Conservation (phyloP, 2,797 vertebrate genomes). For the Melanotaenia maccullochi region DNA sequence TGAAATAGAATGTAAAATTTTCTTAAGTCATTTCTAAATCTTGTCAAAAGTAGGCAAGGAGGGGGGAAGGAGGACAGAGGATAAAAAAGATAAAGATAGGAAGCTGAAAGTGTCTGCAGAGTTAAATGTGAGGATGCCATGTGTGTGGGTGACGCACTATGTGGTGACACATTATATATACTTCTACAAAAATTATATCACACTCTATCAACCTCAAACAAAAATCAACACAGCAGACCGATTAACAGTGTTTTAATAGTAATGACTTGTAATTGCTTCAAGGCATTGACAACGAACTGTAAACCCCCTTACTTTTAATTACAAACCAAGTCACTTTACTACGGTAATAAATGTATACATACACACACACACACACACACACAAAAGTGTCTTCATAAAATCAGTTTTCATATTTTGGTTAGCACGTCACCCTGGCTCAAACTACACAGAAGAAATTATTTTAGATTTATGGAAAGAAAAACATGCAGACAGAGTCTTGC, state of each 20-base stretch:
- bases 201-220: neutral
- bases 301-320: neutral
- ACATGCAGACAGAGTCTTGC: neutral
- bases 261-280: slow-evolving; percentile 7
- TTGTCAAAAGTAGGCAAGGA: slow-evolving; percentile 39
- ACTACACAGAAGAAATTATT: slow-evolving; percentile 1
- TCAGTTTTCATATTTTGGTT: neutral
- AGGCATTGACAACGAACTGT: slow-evolving; percentile 4
- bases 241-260: neutral
- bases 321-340: neutral
- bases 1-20: slow-evolving; percentile 48
- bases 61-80: slow-evolving; percentile 54
- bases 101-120: slow-evolving; percentile 34
- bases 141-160: neutral
- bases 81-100: slow-evolving; percentile 25
- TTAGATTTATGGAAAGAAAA: slow-evolving; percentile 9
- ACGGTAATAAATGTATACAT: neutral
- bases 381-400: neutral
- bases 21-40: slow-evolving; percentile 62
- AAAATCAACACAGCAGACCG: neutral
- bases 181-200: slow-evolving; percentile 1
- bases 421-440: slow-evolving; percentile 8
- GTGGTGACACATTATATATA: slow-evolving; percentile 1
- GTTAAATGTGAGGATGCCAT: slow-evolving; percentile 5
- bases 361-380: neutral